A percentile compares a stretch with the other conserved stretches of the same genome.
phyloP scores from a whole-genome alignment of 2,113 vertebrate genomes.

The Aptenodytes forsteri region DNA sequence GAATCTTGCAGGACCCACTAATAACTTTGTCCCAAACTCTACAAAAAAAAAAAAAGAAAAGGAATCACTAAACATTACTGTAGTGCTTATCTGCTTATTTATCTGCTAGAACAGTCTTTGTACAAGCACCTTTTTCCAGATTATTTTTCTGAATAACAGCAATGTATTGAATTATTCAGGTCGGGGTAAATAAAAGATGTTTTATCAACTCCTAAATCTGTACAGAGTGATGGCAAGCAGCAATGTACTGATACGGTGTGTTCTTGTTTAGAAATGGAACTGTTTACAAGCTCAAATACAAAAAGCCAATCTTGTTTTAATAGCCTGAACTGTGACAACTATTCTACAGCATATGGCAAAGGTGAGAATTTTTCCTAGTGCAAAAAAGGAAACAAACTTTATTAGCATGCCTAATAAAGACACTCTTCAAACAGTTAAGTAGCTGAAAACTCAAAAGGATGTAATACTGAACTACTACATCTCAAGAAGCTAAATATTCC shows the following conservation, averaged over 20 bases:
- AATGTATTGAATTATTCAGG: not conserved
- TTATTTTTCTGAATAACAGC: not conserved
- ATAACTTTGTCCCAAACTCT: slow-evolving; percentile 99
- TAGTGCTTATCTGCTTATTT: not conserved
- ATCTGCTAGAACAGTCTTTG: not conserved
- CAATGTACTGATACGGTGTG: not conserved
- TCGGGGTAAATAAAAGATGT: not conserved
- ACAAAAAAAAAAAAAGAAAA: not conserved
- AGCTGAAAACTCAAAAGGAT: not conserved
- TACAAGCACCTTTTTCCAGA: not conserved
- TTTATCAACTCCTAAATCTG: not conserved
- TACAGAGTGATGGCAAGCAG: not conserved
- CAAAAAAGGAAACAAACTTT: not conserved
- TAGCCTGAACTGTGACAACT: not conserved
- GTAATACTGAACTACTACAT: not conserved
- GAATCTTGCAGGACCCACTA: slow-evolving; percentile 97
- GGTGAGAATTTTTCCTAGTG: not conserved
- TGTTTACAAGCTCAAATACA: not conserved
- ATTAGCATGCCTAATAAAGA: not conserved
- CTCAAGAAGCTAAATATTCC: not conserved
- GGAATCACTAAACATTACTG: not conserved
- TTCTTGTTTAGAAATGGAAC: not conserved
- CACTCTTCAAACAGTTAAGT: not conserved
- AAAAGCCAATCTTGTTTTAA: not conserved
- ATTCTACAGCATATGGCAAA: not conserved